Evolutionary conservation across 1,140 invertebrate species (phyloP).

Genomic region (Mamestra configurata): DNA sequence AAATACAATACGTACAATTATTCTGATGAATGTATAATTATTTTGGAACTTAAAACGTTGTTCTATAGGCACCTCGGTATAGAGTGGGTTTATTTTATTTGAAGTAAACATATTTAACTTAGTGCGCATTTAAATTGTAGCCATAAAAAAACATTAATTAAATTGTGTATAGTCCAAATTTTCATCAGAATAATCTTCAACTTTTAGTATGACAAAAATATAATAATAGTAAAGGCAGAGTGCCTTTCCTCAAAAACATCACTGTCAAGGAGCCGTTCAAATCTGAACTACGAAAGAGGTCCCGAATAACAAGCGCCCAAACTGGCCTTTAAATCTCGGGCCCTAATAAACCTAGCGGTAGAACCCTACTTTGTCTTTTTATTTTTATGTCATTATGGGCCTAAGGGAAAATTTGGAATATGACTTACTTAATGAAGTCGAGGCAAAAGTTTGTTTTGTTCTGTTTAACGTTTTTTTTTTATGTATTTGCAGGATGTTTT

Average conservation of each 20-base stretch:
- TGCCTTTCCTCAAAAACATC: slow-evolving; percentile 4
- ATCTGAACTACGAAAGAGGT: slow-evolving; percentile 40
- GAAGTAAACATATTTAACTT: too few species aligned
- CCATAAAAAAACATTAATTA: too few species aligned
- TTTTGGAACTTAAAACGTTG: too few species aligned
- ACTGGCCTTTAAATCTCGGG: slow-evolving; percentile 25
- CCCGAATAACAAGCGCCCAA: slow-evolving; percentile 27
- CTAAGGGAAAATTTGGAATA: slow-evolving; percentile 5
- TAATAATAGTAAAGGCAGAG: neutral
- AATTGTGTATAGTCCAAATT: too few species aligned
- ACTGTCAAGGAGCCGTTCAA: neutral
- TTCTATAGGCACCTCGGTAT: too few species aligned
- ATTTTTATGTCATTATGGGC: slow-evolving; percentile 35
- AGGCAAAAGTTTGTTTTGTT: slow-evolving; percentile 6
- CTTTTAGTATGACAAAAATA: too few species aligned
- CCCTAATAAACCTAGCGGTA: slow-evolving; percentile 36
- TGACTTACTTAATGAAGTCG: slow-evolving; percentile 9
- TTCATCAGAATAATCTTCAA: too few species aligned
- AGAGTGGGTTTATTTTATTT: too few species aligned
- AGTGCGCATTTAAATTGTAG: too few species aligned
- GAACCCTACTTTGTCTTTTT: slow-evolving; percentile 28
- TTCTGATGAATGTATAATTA: too few species aligned
- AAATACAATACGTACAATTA: too few species aligned
- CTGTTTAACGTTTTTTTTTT: neutral
- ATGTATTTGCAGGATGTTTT: too few species aligned